Evolutionary conservation across 1,140 invertebrate genomes (phyloP).

Genomic region (Armadillidium nasatum): DNA sequence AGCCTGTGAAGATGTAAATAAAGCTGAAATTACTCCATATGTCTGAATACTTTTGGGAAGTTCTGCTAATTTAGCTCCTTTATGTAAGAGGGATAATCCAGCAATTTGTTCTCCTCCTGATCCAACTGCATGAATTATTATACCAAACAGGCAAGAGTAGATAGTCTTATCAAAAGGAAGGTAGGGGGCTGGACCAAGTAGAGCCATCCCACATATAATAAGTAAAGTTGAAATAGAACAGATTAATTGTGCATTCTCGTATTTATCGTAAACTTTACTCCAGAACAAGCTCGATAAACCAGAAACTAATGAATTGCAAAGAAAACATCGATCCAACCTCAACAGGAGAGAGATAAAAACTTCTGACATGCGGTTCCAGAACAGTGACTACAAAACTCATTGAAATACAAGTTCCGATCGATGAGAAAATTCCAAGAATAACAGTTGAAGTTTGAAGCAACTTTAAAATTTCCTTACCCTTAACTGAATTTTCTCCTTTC

Average conservation of each 20-base stretch:
- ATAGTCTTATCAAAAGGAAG: constrained; percentile 32
- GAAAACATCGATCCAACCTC: constrained; percentile 76
- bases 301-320: constrained; percentile 79
- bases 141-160: constrained; percentile 56
- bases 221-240: constrained; percentile 63
- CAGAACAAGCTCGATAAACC: constrained; percentile 71
- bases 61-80: constrained; percentile 64
- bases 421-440: constrained; percentile 60
- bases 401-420: constrained; percentile 69
- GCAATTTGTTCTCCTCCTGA: constrained; percentile 76
- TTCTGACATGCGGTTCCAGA: constrained; percentile 71
- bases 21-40: constrained; percentile 73
- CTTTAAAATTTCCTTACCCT: constrained; percentile 59
- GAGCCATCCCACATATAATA: constrained; percentile 61
- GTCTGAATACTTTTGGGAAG: constrained; percentile 75
- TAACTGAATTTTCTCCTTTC: constrained; percentile 38
- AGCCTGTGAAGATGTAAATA: constrained; percentile 80
- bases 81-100: constrained; percentile 72
- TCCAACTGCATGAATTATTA: constrained; percentile 72
- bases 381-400: constrained; percentile 77
- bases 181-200: constrained; percentile 61
- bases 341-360: constrained; percentile 66
- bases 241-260: constrained; percentile 61
- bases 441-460: constrained; percentile 46
- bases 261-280: constrained; percentile 72